Conservation (phyloP, 92 coral and sea anemone species). For the Porites evermanni region DNA sequence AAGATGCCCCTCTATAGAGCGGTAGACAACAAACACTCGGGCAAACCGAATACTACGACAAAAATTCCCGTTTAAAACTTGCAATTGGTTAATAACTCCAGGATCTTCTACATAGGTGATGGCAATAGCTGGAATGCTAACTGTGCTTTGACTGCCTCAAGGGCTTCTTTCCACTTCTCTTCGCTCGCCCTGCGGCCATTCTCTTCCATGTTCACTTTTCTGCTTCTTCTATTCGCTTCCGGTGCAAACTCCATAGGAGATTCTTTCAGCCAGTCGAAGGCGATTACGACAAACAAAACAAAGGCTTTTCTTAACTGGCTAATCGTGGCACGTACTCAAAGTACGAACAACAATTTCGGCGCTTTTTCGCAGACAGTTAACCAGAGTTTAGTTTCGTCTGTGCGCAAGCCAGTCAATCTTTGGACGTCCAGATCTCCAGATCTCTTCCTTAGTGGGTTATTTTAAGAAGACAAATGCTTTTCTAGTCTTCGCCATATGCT, state of each 20-base stretch:
- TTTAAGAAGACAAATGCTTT: too few relatives aligned
- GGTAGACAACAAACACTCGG: conserved; percentile 57
- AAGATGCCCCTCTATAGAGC: conserved; percentile 32
- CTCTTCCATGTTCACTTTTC: neutral
- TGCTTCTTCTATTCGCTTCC: neutral
- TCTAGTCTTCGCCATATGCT: too few relatives aligned
- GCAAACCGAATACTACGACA: conserved; percentile 71
- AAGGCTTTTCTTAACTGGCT: too few relatives aligned
- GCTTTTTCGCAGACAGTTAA: too few relatives aligned
- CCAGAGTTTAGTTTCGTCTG: too few relatives aligned
- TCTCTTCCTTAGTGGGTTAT: too few relatives aligned
- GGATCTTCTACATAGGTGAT: conserved; percentile 41
- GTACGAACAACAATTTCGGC: too few relatives aligned
- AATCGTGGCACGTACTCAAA: too few relatives aligned
- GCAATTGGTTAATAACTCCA: conserved; percentile 61
- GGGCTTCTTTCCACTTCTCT: conserved; percentile 7
- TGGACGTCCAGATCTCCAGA: too few relatives aligned
- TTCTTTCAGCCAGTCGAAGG: neutral
- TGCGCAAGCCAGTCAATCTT: too few relatives aligned
- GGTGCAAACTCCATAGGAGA: neutral
- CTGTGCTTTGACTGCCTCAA: conserved; percentile 10
- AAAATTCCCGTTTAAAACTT: conserved; percentile 65
- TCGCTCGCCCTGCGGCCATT: conserved; percentile 4
- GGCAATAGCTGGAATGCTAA: conserved; percentile 71
- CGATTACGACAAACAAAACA: neutral